A percentile compares a stretch with the other conserved stretches of the same genome.
Evolutionary conservation across 2,797 vertebrate genomes (phyloP).

Genomic region (Semotilus atromaculatus): DNA sequence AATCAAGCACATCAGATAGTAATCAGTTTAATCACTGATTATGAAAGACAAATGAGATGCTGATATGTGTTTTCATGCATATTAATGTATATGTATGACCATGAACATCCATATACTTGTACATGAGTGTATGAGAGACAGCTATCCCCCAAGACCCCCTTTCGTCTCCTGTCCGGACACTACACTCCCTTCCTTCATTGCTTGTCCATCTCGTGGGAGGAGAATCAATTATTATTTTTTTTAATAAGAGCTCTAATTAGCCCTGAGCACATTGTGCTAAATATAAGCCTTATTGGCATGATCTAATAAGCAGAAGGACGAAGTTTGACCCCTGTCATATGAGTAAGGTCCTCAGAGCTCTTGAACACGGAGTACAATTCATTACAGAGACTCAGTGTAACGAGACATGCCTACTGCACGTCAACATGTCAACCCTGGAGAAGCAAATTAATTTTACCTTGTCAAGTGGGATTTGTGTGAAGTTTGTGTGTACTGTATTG

Average conservation of each 20-base stretch:
- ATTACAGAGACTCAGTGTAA: constrained; percentile 22
- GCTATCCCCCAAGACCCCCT: constrained; percentile 28
- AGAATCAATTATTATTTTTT: constrained; percentile 58
- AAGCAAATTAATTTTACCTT: constrained; percentile 15
- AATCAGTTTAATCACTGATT: not conserved
- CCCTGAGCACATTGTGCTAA: constrained; percentile 49
- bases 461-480: not conserved
- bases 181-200: constrained; percentile 30
- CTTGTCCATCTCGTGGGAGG: constrained; percentile 46
- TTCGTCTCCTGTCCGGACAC: constrained; percentile 36
- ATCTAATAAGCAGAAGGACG: constrained; percentile 58
- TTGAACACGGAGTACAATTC: not conserved
- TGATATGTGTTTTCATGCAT: not conserved
- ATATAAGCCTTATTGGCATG: constrained; percentile 62
- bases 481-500: not conserved
- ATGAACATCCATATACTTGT: not conserved
- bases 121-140: constrained; percentile 24
- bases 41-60: not conserved
- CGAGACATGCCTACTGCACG: constrained; percentile 26
- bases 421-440: constrained; percentile 24
- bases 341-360: constrained; percentile 34
- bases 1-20: not conserved
- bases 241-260: constrained; percentile 58
- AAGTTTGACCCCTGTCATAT: constrained; percentile 55
- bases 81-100: not conserved